Conservation (phyloP, 2,888 invertebrate genomes). For the Chirona hameri region DNA sequence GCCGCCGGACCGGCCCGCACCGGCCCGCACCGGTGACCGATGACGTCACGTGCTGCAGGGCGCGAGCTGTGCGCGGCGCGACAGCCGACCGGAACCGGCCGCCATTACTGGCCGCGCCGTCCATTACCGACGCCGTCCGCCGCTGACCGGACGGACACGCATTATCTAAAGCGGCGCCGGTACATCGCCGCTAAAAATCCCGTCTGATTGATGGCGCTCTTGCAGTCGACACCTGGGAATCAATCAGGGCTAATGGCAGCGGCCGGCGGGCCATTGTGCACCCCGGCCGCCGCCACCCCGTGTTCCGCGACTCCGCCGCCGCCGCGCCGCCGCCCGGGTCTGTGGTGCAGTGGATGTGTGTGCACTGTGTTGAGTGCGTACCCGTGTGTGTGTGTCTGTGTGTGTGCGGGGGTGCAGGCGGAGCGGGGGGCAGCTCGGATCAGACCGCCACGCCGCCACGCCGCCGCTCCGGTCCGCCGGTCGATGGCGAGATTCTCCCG, state of each 20-base stretch:
- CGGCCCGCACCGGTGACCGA: no score
- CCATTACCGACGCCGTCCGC: not conserved
- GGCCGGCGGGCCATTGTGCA: not conserved
- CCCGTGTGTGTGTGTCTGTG: no score
- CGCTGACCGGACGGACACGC: not conserved
- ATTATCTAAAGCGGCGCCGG: not conserved
- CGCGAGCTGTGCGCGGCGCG: not conserved
- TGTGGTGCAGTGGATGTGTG: no score
- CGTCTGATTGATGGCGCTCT: not conserved
- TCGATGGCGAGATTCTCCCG: not conserved
- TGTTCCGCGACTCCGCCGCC: no score
- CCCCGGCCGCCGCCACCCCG: no score
- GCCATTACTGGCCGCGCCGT: not conserved
- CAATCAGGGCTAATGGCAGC: conserved; percentile 8
- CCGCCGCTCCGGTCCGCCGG: not conserved
- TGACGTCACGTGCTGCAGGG: no score
- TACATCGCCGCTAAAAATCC: conserved; percentile 3
- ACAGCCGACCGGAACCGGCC: not conserved
- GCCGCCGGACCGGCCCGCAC: no score
- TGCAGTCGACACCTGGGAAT: not conserved
- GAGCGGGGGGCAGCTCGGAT: no score
- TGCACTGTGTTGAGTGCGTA: no score
- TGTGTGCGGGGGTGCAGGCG: no score
- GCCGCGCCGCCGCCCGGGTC: no score
- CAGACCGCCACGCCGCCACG: not conserved